Conservation (phyloP, 2,113 vertebrate species). For the Sinosuthora webbiana region DNA sequence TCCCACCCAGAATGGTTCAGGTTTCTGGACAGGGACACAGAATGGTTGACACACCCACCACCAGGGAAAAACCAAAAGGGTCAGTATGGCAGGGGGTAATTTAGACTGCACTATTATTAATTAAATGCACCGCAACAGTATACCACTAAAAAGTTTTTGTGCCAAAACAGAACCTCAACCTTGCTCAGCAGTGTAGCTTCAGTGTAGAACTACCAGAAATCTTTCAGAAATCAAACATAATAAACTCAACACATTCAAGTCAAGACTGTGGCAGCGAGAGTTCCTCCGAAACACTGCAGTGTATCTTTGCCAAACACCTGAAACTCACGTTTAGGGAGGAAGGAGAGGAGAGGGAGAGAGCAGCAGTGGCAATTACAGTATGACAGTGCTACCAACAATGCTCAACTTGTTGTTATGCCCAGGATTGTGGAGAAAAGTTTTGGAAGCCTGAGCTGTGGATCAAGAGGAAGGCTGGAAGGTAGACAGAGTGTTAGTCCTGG, state of each 20-base stretch:
- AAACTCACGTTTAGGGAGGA: not conserved
- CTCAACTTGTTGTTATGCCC: not conserved
- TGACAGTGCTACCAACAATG: not conserved
- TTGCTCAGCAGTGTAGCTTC: not conserved
- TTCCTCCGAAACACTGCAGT: not conserved
- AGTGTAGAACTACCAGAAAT: not conserved
- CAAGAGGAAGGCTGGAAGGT: not conserved
- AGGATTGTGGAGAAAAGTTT: not conserved
- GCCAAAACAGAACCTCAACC: not conserved
- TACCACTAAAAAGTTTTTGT: not conserved
- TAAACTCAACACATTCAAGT: accelerated
- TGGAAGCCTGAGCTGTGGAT: not conserved
- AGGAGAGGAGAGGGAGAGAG: not conserved
- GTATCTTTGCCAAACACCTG: not conserved
- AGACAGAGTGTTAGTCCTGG: not conserved
- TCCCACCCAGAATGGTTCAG: too few species aligned
- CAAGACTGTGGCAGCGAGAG: not conserved
- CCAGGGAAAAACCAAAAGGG: too few species aligned
- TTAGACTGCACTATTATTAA: too few species aligned
- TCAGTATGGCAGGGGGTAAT: too few species aligned
- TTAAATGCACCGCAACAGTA: too few species aligned
- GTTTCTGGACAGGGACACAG: too few species aligned
- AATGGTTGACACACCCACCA: too few species aligned
- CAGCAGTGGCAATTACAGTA: not conserved
- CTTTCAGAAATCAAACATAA: not conserved